Evolutionary conservation across 2,888 invertebrate species (phyloP).

Genomic region (Brachylomia viminalis): DNA sequence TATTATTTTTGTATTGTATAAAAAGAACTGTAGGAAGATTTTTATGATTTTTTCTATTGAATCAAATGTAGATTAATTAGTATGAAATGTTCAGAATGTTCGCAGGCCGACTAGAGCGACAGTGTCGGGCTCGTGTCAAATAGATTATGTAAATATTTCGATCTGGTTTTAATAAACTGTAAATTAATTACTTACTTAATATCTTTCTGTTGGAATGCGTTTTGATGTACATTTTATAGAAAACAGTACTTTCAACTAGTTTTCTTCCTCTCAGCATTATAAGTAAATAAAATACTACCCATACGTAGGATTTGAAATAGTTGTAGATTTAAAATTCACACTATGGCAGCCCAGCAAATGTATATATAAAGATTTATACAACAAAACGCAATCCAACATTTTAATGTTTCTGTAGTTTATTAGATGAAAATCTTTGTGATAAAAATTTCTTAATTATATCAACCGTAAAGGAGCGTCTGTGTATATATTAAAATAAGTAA

Average conservation of each 20-base stretch:
- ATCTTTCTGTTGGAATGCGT: conserved; percentile 77
- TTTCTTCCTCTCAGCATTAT: conserved; percentile 48
- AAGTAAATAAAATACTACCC: conserved; percentile 41
- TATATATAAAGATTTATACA: conserved; percentile 57
- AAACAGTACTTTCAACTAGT: conserved; percentile 22
- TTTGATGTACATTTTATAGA: conserved; percentile 69
- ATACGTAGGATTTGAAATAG: conserved; percentile 44
- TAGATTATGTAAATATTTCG: conserved; percentile 83
- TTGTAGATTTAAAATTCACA: conserved; percentile 40
- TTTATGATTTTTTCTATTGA: conserved; percentile 78
- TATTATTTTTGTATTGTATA: conserved; percentile 83
- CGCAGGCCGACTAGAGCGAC: conserved; percentile 68
- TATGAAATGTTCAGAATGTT: conserved; percentile 68
- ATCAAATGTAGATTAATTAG: conserved; percentile 76
- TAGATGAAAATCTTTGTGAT: conserved; percentile 88
- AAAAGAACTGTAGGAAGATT: conserved; percentile 72
- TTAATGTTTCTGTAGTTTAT: conserved; percentile 82
- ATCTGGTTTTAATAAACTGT: conserved; percentile 83
- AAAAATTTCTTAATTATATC: conserved; percentile 83
- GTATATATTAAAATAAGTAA: conserved; percentile 82
- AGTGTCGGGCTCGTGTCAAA: conserved; percentile 71
- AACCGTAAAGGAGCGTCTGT: conserved; percentile 82
- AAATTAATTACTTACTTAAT: conserved; percentile 77
- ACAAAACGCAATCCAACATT: conserved; percentile 76
- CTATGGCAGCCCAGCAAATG: conserved; percentile 60